Evolutionary conservation across 2,797 vertebrate genomes (phyloP), one percentile per base, ranked within the genome.

Genomic region (Macroramphosus scolopax): DNA sequence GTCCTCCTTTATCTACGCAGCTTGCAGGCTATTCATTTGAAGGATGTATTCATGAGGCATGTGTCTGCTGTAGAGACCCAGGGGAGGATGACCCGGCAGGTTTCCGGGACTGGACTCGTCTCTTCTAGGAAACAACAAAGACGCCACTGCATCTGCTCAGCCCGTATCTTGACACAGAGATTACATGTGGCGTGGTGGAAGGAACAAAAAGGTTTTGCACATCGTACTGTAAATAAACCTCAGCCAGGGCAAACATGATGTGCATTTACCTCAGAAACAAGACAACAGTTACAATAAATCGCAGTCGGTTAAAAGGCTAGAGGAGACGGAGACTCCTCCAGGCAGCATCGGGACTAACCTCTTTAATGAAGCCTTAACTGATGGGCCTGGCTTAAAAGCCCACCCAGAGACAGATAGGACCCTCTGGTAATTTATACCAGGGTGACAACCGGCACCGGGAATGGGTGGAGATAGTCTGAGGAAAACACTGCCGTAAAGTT

Each of bases 331-430:
- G 70, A 67, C 78, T 78, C 62, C 61, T 83, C 70, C 42, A 12
- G 29, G 49, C 15, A 63, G 69, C 74, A 58, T 77, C 77, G 78
- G 69, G 70, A 85, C 63, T 66, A 69, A 48, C 57, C 74, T 63
- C 75, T 88, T 87, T 89, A 85, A 87, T 85, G 75, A 84, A 71
- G 54, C 40, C 86, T 91, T 90, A 91, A 90, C 90, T 90, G 90
- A 91, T 91, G 84, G 89, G 89, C 75, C 56, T 13, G 50, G 56
- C 69, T 83, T 85, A 42, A 85, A 88, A 89, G 87, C 75, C 86
- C 81, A 85, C 82, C 83, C 85, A 83, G 57, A 81, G 28, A 79
- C 74, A 82, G 78, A 89, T 68, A 78, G 68, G 72, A 74, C 70
- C 73, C 78, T 70, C 77, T 76, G 67, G 52, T 56, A 60, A 84